Evolutionary conservation across 2,888 invertebrate genomes (phyloP), one percentile per base, ranked within the genome.

Genomic region (Apeira syringaria): DNA sequence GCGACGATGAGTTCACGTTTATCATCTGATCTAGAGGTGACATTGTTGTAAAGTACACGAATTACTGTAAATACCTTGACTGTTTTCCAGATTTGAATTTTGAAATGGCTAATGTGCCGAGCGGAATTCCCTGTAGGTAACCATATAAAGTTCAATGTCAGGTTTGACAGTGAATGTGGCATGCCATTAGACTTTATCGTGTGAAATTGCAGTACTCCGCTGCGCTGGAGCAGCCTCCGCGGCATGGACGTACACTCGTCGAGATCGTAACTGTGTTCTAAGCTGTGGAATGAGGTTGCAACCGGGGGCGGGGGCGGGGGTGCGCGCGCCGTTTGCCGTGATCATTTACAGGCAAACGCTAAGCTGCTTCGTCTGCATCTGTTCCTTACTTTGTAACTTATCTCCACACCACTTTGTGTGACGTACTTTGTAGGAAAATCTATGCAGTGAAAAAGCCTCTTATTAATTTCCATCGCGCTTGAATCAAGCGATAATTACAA

Each of bases 311-410:
- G 15, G 37, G 42, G 55, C 3, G 15, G 37, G 42, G 55, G 69
- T 76, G 76, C 70, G 77, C 64, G 72, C 63, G 69, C 62, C 87
- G 77, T 89, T 87, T 88, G 78, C 68, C 63, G 74, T 72, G 78
- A 67, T 86, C 81, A 88, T 89, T 88, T 74, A 87, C 88, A 85
- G 78, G 76, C 81, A 86, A 85, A 86, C 70, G 72, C 80, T 64
- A 25, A 17, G 79, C 73, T 61, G 60, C 67, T 60, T 60, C 36
- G 29, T 58, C 76, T 74, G 77, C 87, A 85, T 88, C 88, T 86
- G 86, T 79, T 78, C 68, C 65, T 67, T 64, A 61, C 75, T 75
- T 84, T 79, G 79, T 81, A 67, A 67, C 61, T 54, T 65, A 73
- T 74, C 75, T 80, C 73, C 35, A 36, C 39, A 31, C 31, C 27